phyloP scores from a whole-genome alignment of 2,113 vertebrate genomes.

The Sinosuthora webbiana region DNA sequence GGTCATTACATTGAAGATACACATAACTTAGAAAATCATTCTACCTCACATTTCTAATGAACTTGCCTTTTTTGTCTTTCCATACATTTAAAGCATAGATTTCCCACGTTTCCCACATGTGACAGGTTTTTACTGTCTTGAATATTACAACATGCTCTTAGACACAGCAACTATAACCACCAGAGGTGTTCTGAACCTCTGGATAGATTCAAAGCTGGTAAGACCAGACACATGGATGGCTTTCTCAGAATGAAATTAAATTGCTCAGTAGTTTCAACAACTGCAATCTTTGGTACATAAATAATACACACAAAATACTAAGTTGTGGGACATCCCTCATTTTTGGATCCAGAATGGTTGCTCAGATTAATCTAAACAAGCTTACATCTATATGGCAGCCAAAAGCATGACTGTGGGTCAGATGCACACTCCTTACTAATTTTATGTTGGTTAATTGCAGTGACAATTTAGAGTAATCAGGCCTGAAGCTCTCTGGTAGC shows the following conservation, averaged over 20 bases:
- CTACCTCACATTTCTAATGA: not conserved
- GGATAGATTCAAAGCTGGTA: not conserved
- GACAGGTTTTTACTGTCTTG: not conserved
- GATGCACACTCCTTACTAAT: not conserved
- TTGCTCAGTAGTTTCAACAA: not conserved
- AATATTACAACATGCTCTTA: not conserved
- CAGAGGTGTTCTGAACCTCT: not conserved
- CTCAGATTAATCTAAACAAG: not conserved
- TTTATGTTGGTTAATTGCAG: not conserved
- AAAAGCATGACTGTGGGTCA: accelerated
- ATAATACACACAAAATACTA: not conserved
- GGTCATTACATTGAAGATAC: not conserved
- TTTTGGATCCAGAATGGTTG: not conserved
- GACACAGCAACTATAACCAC: not conserved
- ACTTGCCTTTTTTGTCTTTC: not conserved
- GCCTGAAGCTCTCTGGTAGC: not conserved
- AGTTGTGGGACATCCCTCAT: not conserved
- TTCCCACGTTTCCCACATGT: not conserved
- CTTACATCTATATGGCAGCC: not conserved
- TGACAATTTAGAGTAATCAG: not conserved
- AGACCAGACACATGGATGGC: not conserved
- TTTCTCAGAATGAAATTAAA: not conserved
- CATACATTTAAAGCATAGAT: not conserved
- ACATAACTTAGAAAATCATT: not conserved
- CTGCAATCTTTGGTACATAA: not conserved